Conservation (phyloP, 2,113 vertebrate species). For the Kobus ellipsiprymnus region DNA sequence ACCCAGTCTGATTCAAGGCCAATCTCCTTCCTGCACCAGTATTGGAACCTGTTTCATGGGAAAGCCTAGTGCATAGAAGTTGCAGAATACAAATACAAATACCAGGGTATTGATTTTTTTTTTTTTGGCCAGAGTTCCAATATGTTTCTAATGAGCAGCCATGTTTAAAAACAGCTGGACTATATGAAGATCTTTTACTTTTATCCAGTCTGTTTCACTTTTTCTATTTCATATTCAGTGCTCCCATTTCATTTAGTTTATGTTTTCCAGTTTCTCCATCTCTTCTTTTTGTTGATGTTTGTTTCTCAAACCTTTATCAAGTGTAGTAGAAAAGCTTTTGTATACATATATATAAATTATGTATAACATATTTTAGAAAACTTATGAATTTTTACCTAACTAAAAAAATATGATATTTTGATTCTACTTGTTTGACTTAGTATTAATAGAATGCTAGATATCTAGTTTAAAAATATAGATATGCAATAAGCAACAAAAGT, state of each 20-base stretch:
- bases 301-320: neutral
- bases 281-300: neutral
- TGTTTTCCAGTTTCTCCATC: neutral
- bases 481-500: neutral
- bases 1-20: neutral
- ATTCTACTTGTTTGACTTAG: neutral
- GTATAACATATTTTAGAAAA: neutral
- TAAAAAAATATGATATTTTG: neutral
- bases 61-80: accelerated
- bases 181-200: neutral
- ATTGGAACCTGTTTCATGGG: accelerated
- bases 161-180: neutral
- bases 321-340: neutral
- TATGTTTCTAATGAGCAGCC: neutral
- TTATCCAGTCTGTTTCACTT: neutral
- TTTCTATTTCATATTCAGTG: neutral
- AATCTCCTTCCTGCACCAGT: accelerated
- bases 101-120: neutral
- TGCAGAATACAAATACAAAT: neutral
- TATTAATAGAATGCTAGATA: neutral
- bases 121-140: neutral
- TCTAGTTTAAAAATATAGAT: neutral
- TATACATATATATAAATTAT: neutral
- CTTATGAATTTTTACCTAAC: neutral
- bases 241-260: neutral